These are phyloP conservation scores for Stegastes partitus DNA, from an alignment of 2,113 vertebrate species.

Conservation along the genomic window DNA sequence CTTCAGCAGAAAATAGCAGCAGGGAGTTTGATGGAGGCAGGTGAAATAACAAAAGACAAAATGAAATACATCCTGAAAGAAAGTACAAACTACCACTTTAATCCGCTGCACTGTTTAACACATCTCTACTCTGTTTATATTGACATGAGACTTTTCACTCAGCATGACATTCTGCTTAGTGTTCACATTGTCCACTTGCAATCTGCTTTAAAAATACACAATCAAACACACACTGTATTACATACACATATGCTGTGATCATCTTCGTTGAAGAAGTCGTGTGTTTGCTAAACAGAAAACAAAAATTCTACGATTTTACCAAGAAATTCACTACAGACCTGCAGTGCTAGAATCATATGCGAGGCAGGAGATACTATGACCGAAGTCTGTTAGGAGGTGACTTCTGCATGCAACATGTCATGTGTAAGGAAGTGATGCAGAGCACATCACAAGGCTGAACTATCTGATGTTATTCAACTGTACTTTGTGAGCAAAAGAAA, in stretches of 20 bases:
- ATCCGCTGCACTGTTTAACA: neutral
- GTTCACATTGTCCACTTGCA: too few species aligned
- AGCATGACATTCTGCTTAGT: too few species aligned
- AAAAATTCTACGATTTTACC: neutral
- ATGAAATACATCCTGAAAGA: neutral
- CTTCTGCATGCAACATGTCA: conserved; percentile 27
- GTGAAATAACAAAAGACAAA: neutral
- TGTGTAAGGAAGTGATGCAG: conserved; percentile 15
- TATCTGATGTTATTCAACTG: neutral
- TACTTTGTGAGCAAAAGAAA: neutral
- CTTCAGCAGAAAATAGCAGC: conserved; percentile 4
- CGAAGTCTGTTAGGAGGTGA: conserved; percentile 1
- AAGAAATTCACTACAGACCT: neutral
- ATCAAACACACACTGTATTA: too few species aligned
- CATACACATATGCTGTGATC: too few species aligned
- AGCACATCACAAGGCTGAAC: neutral
- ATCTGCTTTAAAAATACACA: too few species aligned
- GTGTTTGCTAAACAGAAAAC: neutral
- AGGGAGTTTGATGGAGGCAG: conserved; percentile 7
- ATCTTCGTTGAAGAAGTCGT: neutral
- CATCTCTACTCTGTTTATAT: neutral
- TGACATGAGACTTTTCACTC: too few species aligned
- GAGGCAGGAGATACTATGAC: conserved; percentile 28
- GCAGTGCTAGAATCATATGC: conserved; percentile 7
- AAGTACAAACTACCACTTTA: neutral